Percentiles rank a stretch among this genome's conserved stretches.
These are phyloP conservation scores for Tanytarsus gracilentus DNA, from an alignment of 2,888 invertebrate species.

Conservation along the genomic window DNA sequence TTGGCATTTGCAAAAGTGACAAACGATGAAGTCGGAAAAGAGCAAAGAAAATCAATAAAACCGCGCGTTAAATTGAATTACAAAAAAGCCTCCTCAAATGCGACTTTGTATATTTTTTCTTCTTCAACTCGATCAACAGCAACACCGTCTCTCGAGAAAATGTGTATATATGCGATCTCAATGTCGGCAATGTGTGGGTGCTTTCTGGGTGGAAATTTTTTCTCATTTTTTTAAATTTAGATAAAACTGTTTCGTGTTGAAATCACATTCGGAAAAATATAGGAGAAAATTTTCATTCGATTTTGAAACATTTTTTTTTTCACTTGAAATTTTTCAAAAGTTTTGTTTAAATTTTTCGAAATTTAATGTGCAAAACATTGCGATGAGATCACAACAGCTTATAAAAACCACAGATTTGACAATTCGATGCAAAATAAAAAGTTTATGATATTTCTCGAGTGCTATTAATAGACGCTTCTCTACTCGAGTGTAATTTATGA, in stretches of 20 bases:
- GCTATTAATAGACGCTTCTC: too few species aligned
- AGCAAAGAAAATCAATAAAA: too few species aligned
- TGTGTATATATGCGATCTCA: constrained; percentile 12
- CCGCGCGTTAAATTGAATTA: too few species aligned
- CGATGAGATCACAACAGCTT: neutral
- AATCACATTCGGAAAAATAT: constrained; percentile 22
- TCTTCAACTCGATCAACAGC: constrained; percentile 8
- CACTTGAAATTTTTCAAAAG: constrained; percentile 12
- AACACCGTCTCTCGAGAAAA: neutral
- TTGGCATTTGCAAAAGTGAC: too few species aligned
- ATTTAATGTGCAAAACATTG: neutral
- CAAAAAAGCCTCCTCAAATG: too few species aligned
- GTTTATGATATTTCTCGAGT: too few species aligned
- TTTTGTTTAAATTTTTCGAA: neutral
- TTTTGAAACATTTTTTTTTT: constrained; percentile 26
- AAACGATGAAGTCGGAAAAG: too few species aligned
- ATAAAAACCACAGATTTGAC: neutral
- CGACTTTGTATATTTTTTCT: neutral
- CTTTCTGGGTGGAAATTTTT: constrained; percentile 22
- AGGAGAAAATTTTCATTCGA: constrained; percentile 14
- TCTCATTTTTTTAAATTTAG: constrained; percentile 21
- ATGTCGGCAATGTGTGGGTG: constrained; percentile 21
- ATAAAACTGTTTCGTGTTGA: constrained; percentile 26
- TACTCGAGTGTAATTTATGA: neutral
- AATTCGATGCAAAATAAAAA: neutral